Evolutionary conservation across 2,888 invertebrate species (phyloP).

Genomic region (Lepidochitona cinerea): DNA sequence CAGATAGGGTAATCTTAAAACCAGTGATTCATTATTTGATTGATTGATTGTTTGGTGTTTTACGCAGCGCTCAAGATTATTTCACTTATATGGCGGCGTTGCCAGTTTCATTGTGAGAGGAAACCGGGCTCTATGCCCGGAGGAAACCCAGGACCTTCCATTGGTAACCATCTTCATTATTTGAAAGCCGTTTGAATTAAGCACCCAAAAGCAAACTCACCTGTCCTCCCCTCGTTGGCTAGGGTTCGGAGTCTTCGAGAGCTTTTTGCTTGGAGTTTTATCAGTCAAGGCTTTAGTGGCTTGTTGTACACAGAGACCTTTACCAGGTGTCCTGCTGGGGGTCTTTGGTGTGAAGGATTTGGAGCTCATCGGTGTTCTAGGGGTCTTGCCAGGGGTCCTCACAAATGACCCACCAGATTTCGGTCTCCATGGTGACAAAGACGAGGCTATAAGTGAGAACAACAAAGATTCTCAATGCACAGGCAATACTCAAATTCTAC

Average conservation of each 20-base stretch:
- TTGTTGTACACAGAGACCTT: conserved; percentile 19
- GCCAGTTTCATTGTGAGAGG: no score
- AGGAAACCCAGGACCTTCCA: no score
- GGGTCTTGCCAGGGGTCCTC: conserved; percentile 42
- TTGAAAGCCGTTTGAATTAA: no score
- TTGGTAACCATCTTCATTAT: no score
- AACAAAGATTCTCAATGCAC: neutral
- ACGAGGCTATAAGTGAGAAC: neutral
- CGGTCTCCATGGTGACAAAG: conserved; percentile 30
- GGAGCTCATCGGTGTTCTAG: conserved; percentile 30
- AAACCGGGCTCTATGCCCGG: no score
- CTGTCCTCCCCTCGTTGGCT: neutral
- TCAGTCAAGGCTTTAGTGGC: neutral
- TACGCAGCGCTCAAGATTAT: no score
- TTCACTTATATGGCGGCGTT: no score
- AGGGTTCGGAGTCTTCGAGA: neutral
- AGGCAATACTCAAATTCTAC: no score
- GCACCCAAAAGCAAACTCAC: conserved; percentile 11
- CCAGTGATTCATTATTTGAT: no score
- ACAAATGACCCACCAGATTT: conserved; percentile 17
- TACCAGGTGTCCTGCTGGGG: conserved; percentile 40
- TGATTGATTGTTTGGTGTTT: no score
- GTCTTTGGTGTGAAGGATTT: conserved; percentile 34
- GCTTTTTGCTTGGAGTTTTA: conserved; percentile 27
- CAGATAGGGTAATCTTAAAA: no score